phyloP scores from a whole-genome alignment of 2,888 invertebrate species.

The Acrobasis suavella region DNA sequence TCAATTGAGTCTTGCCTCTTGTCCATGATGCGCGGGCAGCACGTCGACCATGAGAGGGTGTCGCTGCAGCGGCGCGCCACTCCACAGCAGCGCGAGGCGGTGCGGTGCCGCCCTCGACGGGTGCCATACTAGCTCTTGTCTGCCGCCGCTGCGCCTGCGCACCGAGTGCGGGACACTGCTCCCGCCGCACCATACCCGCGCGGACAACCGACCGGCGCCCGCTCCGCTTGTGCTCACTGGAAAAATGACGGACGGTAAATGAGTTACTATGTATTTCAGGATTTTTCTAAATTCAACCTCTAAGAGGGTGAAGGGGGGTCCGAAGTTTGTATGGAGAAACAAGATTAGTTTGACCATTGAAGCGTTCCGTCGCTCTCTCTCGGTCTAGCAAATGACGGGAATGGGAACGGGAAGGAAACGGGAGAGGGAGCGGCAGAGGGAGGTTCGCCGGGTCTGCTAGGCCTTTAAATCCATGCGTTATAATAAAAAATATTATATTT shows the following conservation, averaged over 20 bases:
- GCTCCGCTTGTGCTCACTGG: conserved; percentile 89
- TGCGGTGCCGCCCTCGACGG: conserved; percentile 94
- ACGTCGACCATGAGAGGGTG: conserved; percentile 82
- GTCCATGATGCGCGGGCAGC: conserved; percentile 84
- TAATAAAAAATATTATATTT: no score
- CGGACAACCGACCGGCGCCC: conserved; percentile 92
- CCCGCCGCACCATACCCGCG: conserved; percentile 91
- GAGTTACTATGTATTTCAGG: no score
- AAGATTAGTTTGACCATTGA: no score
- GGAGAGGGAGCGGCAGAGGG: no score
- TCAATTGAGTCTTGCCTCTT: neutral
- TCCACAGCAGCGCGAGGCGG: conserved; percentile 92
- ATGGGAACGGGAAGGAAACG: no score
- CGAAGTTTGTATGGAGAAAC: no score
- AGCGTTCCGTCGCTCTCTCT: no score
- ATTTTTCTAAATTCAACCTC: no score
- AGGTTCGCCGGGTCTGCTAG: no score
- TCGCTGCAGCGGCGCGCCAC: conserved; percentile 87
- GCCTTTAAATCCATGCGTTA: no score
- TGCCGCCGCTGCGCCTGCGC: conserved; percentile 85
- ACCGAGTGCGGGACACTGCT: conserved; percentile 92
- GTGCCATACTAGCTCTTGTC: conserved; percentile 93
- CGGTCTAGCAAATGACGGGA: no score
- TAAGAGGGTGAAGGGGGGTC: no score
- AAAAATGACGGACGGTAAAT: neutral